Evolutionary conservation across 2,888 invertebrate genomes (phyloP).

Genomic region (Gymnoscelis rufifasciata): DNA sequence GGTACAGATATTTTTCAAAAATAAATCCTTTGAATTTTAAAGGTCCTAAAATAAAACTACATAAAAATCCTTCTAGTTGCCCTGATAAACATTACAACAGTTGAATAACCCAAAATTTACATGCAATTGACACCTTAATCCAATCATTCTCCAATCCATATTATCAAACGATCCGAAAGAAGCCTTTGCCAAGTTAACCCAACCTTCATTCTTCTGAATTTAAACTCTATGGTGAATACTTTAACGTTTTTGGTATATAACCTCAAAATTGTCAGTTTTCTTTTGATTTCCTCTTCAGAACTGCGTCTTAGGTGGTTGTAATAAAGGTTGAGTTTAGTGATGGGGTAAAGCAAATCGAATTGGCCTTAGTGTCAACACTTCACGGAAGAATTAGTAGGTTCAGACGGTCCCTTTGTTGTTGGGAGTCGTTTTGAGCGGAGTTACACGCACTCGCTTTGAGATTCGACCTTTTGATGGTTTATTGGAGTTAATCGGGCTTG

Average conservation of each 20-base stretch:
- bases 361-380: conserved; percentile 75
- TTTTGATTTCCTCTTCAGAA: neutral
- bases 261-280: neutral
- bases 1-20: too few relatives aligned
- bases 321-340: conserved; percentile 22
- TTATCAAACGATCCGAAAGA: conserved; percentile 57
- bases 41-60: too few relatives aligned
- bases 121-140: conserved; percentile 36
- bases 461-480: conserved; percentile 19
- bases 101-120: conserved; percentile 28
- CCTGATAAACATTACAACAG: conserved; percentile 13
- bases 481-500: conserved; percentile 21
- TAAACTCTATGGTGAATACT: conserved; percentile 6
- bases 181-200: conserved; percentile 15
- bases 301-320: neutral
- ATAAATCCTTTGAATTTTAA: too few relatives aligned
- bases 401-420: conserved; percentile 54
- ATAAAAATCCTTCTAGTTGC: neutral
- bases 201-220: neutral
- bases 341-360: conserved; percentile 63
- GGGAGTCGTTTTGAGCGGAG: conserved; percentile 30
- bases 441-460: conserved; percentile 2
- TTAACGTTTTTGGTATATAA: neutral
- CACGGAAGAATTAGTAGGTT: conserved; percentile 54
- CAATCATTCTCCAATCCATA: conserved; percentile 39